A percentile compares a stretch with the other conserved stretches of the same genome.
Conservation (phyloP, 2,797 vertebrate species). For the Spondyliosoma cantharus region DNA sequence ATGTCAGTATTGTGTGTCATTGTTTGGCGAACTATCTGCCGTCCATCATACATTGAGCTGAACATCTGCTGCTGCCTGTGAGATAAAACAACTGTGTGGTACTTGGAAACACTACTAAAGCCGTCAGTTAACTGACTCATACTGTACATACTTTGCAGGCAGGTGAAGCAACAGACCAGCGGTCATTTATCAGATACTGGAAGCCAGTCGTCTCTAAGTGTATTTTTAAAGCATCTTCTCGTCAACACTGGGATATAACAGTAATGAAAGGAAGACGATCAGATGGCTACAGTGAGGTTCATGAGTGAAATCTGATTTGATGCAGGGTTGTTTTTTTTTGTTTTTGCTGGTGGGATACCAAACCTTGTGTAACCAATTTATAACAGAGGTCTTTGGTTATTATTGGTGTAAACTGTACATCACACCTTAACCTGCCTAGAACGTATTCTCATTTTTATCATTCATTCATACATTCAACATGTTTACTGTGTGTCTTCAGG, state of each 20-base stretch:
- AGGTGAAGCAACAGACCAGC: conserved; percentile 44
- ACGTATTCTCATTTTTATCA: not conserved
- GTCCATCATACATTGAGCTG: not conserved
- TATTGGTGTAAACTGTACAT: not conserved
- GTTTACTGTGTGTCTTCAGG: conserved; percentile 78
- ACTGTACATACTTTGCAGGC: conserved; percentile 19
- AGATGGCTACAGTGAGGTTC: not conserved
- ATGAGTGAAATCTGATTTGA: conserved; percentile 12
- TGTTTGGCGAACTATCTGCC: not conserved
- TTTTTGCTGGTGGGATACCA: conserved; percentile 1
- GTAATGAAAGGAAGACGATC: conserved; percentile 1
- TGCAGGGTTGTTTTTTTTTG: conserved; percentile 16
- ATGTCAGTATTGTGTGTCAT: not conserved
- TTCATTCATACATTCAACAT: not conserved
- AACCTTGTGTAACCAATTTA: conserved; percentile 1
- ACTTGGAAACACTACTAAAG: conserved; percentile 18
- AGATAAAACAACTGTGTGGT: conserved; percentile 13
- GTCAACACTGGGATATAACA: not conserved
- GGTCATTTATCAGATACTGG: conserved; percentile 18
- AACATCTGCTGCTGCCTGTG: conserved; percentile 47
- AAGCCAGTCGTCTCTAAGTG: not conserved
- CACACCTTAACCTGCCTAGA: not conserved
- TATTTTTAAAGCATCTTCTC: conserved; percentile 20
- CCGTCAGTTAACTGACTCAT: conserved; percentile 9
- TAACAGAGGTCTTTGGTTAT: not conserved